Conservation (phyloP, 2,888 invertebrate genomes). For the Sarcophaga carnaria region DNA sequence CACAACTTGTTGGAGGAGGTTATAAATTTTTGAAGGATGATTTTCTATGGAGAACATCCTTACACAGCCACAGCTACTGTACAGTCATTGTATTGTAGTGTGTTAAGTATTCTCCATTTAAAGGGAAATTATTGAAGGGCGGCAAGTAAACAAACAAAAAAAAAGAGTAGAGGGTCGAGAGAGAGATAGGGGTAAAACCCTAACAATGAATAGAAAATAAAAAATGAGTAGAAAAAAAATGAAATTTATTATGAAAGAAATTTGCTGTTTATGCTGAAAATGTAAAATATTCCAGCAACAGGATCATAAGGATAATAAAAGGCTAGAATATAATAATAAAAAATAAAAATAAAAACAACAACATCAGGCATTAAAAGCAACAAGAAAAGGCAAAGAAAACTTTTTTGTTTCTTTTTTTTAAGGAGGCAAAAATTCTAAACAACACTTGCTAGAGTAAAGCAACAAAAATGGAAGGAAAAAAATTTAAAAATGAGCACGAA, state of each 20-base stretch:
- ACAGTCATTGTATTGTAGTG: conserved; percentile 13
- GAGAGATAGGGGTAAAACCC: too few relatives aligned
- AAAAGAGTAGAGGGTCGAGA: too few relatives aligned
- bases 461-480: conserved; percentile 5
- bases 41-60: conserved; percentile 10
- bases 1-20: conserved; percentile 38
- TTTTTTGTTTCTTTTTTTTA: background rate
- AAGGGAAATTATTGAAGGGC: conserved; percentile 12
- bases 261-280: conserved; percentile 40
- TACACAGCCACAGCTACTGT: background rate
- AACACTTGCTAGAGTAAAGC: conserved; percentile 23
- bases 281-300: conserved; percentile 55
- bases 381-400: too few relatives aligned
- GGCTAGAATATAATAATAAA: conserved; percentile 26
- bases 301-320: conserved; percentile 47
- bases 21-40: conserved; percentile 40
- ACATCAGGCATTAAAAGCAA: background rate
- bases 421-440: conserved; percentile 20
- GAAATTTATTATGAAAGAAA: background rate
- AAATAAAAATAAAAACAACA: conserved; percentile 32
- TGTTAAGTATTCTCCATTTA: conserved; percentile 45
- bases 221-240: conserved; percentile 26
- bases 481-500: background rate
- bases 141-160: too few relatives aligned
- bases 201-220: conserved; percentile 15